phyloP scores from a whole-genome alignment of 2,888 invertebrate species.

The Xylophagus ater region DNA sequence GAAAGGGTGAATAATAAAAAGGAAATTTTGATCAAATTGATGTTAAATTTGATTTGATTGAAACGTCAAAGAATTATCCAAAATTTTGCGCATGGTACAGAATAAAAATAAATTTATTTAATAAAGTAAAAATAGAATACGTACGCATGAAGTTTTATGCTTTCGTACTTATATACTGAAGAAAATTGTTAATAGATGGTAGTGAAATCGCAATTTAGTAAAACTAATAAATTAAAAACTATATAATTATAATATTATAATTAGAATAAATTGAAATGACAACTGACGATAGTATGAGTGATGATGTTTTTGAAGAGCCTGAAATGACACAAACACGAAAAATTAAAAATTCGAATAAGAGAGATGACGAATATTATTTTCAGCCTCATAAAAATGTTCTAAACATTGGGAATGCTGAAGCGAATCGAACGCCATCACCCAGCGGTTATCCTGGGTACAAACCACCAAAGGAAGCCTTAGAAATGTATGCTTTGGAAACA shows the following conservation, averaged over 20 bases:
- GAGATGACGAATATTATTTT: conserved; percentile 10
- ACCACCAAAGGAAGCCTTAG: conserved; percentile 57
- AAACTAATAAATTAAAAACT: neutral
- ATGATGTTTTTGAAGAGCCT: conserved; percentile 68
- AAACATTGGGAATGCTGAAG: conserved; percentile 20
- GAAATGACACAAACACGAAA: conserved; percentile 38
- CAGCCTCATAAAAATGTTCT: conserved; percentile 20
- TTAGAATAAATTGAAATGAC: conserved; percentile 37
- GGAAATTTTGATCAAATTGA: too few relatives aligned
- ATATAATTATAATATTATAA: neutral
- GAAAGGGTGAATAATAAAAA: too few relatives aligned
- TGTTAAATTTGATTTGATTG: conserved; percentile 2
- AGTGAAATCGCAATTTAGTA: neutral
- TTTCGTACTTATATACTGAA: neutral
- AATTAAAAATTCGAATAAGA: conserved; percentile 19
- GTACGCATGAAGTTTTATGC: too few relatives aligned
- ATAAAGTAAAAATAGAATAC: neutral
- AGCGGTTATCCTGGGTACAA: conserved; percentile 73
- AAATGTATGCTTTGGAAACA: conserved; percentile 39
- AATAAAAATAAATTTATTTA: neutral
- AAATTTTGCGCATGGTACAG: conserved; percentile 1
- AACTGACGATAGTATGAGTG: conserved; percentile 69
- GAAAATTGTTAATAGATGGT: conserved; percentile 11
- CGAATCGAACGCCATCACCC: conserved; percentile 48
- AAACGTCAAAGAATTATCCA: conserved; percentile 16